Percentiles rank a stretch among this genome's conserved stretches.
Conservation (phyloP, 2,888 invertebrate species). For the Hylaea fasciaria region DNA sequence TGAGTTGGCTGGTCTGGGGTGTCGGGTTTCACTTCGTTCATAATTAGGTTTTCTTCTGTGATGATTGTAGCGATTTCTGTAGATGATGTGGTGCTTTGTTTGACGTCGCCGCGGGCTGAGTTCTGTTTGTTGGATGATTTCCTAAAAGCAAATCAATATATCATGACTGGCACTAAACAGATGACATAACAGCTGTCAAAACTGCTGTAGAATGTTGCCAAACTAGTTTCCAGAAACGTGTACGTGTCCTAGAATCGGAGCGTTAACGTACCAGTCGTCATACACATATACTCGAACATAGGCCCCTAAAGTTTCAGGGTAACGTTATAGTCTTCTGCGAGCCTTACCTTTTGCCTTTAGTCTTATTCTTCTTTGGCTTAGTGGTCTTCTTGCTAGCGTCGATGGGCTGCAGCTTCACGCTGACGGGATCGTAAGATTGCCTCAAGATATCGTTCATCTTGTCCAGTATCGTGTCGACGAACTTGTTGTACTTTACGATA, state of each 20-base stretch:
- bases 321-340: too few relatives aligned
- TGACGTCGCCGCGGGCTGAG: slow-evolving; percentile 63
- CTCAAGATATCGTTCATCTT: slow-evolving; percentile 92
- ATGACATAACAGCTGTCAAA: neutral
- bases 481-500: slow-evolving; percentile 93
- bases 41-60: slow-evolving; percentile 55
- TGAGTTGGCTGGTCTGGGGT: slow-evolving; percentile 43
- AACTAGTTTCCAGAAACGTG: too few relatives aligned
- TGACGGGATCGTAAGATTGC: slow-evolving; percentile 93
- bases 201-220: too few relatives aligned
- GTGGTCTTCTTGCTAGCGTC: slow-evolving; percentile 81
- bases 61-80: slow-evolving; percentile 51
- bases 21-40: slow-evolving; percentile 54
- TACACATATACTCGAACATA: too few relatives aligned
- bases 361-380: slow-evolving; percentile 80
- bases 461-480: slow-evolving; percentile 92
- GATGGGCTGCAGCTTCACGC: slow-evolving; percentile 88
- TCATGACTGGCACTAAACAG: too few relatives aligned
- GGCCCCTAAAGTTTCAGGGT: too few relatives aligned
- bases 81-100: slow-evolving; percentile 51
- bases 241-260: too few relatives aligned
- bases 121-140: slow-evolving; percentile 73
- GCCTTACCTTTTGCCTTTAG: slow-evolving; percentile 62
- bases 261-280: too few relatives aligned
- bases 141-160: slow-evolving; percentile 51